Evolutionary conservation across 1,140 invertebrate genomes (phyloP).

Genomic region (Bombus sylvicola): DNA sequence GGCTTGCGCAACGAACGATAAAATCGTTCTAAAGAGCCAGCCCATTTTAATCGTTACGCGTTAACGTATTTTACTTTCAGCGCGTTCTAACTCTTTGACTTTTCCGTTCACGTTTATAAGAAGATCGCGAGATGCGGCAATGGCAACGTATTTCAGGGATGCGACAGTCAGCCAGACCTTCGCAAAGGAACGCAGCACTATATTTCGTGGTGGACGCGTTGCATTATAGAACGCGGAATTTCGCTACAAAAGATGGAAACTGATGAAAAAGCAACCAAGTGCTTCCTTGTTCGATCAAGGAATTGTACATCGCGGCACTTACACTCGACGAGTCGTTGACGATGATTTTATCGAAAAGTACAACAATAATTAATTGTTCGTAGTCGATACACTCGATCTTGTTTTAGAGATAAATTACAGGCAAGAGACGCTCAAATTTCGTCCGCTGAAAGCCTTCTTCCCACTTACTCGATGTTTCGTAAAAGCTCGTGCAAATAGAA

Average conservation of each 20-base stretch:
- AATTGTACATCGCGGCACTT: no score
- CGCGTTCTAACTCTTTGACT: not conserved
- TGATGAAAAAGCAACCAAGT: no score
- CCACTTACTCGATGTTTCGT: no score
- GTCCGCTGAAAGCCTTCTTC: no score
- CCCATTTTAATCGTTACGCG: not conserved
- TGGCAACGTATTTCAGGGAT: not conserved
- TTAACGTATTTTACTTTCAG: not conserved
- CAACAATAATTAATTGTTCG: no score
- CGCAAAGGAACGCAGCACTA: not conserved
- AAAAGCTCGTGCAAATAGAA: no score
- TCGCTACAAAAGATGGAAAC: not conserved
- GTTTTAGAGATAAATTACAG: no score
- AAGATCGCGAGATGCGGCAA: rapidly evolving
- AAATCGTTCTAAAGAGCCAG: not conserved
- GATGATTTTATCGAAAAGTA: no score
- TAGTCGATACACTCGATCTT: no score
- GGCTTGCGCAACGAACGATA: not conserved
- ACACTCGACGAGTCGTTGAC: no score
- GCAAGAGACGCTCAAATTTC: no score
- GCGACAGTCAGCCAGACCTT: not conserved
- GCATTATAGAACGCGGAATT: not conserved
- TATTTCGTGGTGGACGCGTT: not conserved
- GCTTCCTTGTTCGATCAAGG: no score
- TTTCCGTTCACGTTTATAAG: constrained; percentile 1